These are phyloP conservation scores for Macquaria australasica DNA, from an alignment of 2,113 vertebrate genomes.

Conservation along the genomic window DNA sequence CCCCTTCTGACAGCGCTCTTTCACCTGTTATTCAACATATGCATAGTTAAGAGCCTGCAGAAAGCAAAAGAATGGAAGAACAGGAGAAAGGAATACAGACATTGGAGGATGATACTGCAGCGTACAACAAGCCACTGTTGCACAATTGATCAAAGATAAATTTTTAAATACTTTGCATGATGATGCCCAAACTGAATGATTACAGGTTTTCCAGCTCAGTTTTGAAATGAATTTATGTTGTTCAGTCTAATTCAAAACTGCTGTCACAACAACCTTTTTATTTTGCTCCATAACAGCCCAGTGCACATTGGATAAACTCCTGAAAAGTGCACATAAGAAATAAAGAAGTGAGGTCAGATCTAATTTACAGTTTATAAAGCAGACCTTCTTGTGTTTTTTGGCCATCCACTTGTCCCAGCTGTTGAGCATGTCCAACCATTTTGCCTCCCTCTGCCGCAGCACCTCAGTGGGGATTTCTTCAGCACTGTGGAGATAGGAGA, in stretches of 20 bases:
- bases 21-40: slow-evolving; percentile 86
- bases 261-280: background rate
- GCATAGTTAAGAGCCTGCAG: background rate
- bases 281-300: background rate
- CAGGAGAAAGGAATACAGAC: background rate
- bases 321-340: background rate
- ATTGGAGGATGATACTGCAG: background rate
- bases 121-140: background rate
- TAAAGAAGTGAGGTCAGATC: background rate
- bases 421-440: slow-evolving; percentile 99
- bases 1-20: slow-evolving; percentile 97
- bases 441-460: slow-evolving; percentile 93
- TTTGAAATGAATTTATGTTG: background rate
- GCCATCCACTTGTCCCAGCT: slow-evolving; percentile 99
- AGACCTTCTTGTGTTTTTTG: slow-evolving; percentile 97
- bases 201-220: too few species aligned
- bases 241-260: background rate
- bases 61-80: background rate
- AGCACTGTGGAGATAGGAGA: slow-evolving; percentile 58
- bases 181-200: background rate
- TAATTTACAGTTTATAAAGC: slow-evolving; percentile 14
- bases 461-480: slow-evolving; percentile 92
- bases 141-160: background rate
- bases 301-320: background rate
- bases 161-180: background rate